Base-by-base conservation (phyloP, 2,888 invertebrate genomes). In the Nemoura dubitans region DNA sequence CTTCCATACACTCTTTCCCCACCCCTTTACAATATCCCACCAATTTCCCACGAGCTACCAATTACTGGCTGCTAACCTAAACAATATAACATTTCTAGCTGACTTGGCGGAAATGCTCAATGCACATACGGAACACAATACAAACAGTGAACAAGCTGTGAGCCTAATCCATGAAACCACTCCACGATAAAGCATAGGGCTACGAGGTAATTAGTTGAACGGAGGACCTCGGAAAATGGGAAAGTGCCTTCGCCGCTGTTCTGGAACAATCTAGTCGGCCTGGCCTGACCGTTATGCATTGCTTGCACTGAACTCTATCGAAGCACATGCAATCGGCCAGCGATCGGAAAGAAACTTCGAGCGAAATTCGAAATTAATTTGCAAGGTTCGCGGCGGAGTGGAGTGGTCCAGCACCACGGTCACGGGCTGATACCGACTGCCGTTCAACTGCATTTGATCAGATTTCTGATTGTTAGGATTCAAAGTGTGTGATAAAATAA, bases 21-120 rank as follows among this genome's bases (percentile, higher is more conserved):
- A 10, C 16, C 28, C 29, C 81, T 30, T 0, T 21, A n/a, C 26
- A 83, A 83, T 83, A 84, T 25, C 59, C 83, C 36, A 14, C 25
- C 43, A 83, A 42, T 42, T 84, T 27, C 84, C 76, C 84, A 27
- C 84, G 76, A 26, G 28, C 84, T 7, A 59, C 84, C 84, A 84
- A 84, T 84, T 84, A 84, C 59, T 84, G 26, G 84, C 76, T 84
- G 84, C 84, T 84, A 84, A 84, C 84, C 84, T 84, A 84, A 84
- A 84, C 84, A 84, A 84, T 76, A 84, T 84, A 84, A 84, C 84
- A 76, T 76, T 83, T 30, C 76, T n/a, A 59, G 84, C 84, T 84
- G 84, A 84, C 28, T 59, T 29, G 76, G 84, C 84, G 0, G 26
- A 76, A 84, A n/a, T 27, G 59, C 27, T 84, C 76, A 28, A 59